phyloP scores from a whole-genome alignment of 1,140 invertebrate species.

The Hyphantria cunea region DNA sequence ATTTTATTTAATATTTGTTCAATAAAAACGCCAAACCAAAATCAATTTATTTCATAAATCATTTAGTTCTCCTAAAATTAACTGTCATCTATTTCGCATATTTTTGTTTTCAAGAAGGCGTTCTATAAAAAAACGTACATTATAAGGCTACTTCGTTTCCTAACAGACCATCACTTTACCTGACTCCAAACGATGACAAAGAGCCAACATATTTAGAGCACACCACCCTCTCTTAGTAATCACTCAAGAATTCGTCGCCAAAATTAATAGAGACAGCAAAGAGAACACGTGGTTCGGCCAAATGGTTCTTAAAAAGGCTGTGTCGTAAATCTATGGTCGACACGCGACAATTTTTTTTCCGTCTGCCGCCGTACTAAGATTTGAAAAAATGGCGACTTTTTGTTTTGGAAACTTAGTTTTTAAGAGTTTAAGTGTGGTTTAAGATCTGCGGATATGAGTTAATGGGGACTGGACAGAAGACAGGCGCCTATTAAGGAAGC shows the following conservation, averaged over 20 bases:
- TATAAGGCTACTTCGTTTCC: no score
- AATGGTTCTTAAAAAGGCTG: background rate
- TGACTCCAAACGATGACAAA: no score
- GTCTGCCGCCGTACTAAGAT: slow-evolving; percentile 3
- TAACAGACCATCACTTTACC: no score
- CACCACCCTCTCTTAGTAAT: background rate
- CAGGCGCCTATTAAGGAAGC: no score
- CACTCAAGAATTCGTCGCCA: slow-evolving; percentile 2
- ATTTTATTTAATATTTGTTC: no score
- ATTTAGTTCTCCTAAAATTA: no score
- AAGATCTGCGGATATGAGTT: background rate
- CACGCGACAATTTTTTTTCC: slow-evolving; percentile 7
- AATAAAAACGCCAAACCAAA: no score
- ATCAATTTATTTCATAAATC: no score
- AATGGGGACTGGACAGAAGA: background rate
- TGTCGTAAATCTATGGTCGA: slow-evolving; percentile 1
- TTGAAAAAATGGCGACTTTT: background rate
- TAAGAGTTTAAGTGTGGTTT: slow-evolving; percentile 2
- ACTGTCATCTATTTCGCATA: no score
- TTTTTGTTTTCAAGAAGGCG: no score
- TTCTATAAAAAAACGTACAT: no score
- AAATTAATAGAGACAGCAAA: slow-evolving; percentile 4
- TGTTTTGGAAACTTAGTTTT: slow-evolving; percentile 8
- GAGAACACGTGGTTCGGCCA: background rate
- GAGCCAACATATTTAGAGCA: background rate